Evolutionary conservation across 2,797 vertebrate species (phyloP), one percentile per base, ranked within the genome.

Genomic region (Lagorchestes hirsutus): DNA sequence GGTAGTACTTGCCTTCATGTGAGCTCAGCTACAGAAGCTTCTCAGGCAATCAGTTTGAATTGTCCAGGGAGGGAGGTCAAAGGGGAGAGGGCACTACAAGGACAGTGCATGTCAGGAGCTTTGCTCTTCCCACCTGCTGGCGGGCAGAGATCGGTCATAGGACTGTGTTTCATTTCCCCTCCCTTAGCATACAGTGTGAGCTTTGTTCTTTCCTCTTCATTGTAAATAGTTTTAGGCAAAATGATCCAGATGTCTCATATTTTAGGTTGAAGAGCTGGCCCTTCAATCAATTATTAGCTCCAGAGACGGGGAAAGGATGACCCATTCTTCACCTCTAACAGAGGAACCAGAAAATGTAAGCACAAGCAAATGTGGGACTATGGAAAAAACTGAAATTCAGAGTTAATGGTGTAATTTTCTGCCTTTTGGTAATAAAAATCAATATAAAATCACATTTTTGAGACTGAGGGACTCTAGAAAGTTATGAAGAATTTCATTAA

Each of bases 201-300:
- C 90, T 92, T 92, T 90, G 87, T 40, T 82, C 8, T 46, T 46
- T 46, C 40, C 27, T 52, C 46, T 90, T 92, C 2, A 40, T 28
- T 55, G 91, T 28, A 16, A 46, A 10, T 16, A 96, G 82, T 1
- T 55, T 54, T 95, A 95, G 94, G 90, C 82, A 93, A 92, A 92
- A 14, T 93, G 59, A 90, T 31, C 54, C 50, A n/a, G 58, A 55
- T 74, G 55, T 92, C 57, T 16, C 12, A 22, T 93, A 12, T 82
- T 34, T 57, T 95, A 99, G 99, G 98, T 99, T 95, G 99, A 99
- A 90, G 98, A 99, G 94, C 52, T 99, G 95, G 98, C 98, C 0
- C 98, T 99, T 16, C 99, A 98, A 40, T 98, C 99, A 0, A 98
- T 99, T 98, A 98, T 99, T 94, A 97, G 90, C 34, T 97, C 98